Evolutionary conservation across 2,888 invertebrate genomes (phyloP), one percentile per base, ranked within the genome.

Genomic region (Bellardia bayeri): DNA sequence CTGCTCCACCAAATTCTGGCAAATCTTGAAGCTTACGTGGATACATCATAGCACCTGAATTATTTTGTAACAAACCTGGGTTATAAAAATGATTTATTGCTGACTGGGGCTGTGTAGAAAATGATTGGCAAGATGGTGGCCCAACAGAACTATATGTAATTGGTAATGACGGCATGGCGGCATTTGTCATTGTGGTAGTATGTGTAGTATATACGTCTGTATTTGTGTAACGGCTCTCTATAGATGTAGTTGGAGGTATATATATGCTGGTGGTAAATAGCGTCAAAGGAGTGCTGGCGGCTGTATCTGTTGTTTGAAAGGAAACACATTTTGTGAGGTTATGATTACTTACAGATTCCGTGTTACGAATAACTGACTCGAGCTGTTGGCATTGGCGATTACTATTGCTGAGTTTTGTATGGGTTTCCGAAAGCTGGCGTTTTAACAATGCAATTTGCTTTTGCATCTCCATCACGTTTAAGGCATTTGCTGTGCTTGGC

Each of bases 391-490:
- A n/a, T n/a, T n/a, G n/a, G n/a, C n/a, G n/a, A n/a, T n/a, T n/a
- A n/a, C n/a, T n/a, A n/a, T n/a, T n/a, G n/a, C n/a, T n/a, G n/a
- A n/a, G n/a, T n/a, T n/a, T n/a, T n/a, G n/a, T n/a, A 14, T 82
- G 83, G 1, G 78, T 63, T 16, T 51, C 64, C 11, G 63, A 23
- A 30, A 83, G 64, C 61, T 72, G 76, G 7, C 45, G 37, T 45
- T 71, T 49, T 42, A 83, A 63, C 14, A 42, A 54, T 54, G 64
- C 64, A 13, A 83, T 82, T n/a, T 76, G 75, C 5, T 33, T 69
- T 68, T 82, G 75, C 58, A 82, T 66, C n/a, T 78, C 76, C 23
- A 37, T 5, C 33, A 75, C 14, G 33, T 13, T 75, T 13, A 23
- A 33, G 63, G 61, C 7, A 49, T 33, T 64, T 13, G 45, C 51